These are phyloP conservation scores for Uropsilus gracilis DNA, from an alignment of 2,113 vertebrate genomes.

Conservation along the genomic window DNA sequence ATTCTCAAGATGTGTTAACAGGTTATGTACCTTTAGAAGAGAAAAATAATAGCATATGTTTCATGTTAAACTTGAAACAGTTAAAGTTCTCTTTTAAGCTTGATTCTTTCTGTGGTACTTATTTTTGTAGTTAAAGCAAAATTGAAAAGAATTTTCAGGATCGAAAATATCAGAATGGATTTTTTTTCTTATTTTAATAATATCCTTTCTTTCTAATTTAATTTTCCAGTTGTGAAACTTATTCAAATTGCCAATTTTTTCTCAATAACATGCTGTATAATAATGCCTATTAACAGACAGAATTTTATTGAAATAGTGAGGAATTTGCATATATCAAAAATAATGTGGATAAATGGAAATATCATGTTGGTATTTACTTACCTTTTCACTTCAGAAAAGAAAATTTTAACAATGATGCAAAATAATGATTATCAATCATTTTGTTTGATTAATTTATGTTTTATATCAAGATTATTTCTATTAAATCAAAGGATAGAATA, in stretches of 20 bases:
- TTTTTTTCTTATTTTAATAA: constrained; percentile 29
- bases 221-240: background rate
- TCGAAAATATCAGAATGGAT: background rate
- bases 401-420: background rate
- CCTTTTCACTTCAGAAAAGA: background rate
- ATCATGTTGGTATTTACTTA: background rate
- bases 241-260: constrained; percentile 25
- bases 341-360: constrained; percentile 15
- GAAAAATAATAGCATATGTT: constrained; percentile 39
- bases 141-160: background rate
- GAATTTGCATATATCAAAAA: constrained; percentile 4
- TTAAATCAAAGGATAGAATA: background rate
- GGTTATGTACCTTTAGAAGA: background rate
- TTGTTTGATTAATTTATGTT: background rate
- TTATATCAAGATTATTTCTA: background rate
- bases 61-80: background rate
- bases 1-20: constrained; percentile 39
- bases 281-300: background rate
- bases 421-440: background rate
- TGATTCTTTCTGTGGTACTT: background rate
- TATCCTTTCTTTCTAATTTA: constrained; percentile 24
- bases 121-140: constrained; percentile 44
- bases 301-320: background rate
- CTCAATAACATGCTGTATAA: constrained; percentile 13
- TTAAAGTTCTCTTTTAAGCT: constrained; percentile 35